Base-by-base conservation (phyloP, 1,140 invertebrate species). In the Conus ventricosus region DNA sequence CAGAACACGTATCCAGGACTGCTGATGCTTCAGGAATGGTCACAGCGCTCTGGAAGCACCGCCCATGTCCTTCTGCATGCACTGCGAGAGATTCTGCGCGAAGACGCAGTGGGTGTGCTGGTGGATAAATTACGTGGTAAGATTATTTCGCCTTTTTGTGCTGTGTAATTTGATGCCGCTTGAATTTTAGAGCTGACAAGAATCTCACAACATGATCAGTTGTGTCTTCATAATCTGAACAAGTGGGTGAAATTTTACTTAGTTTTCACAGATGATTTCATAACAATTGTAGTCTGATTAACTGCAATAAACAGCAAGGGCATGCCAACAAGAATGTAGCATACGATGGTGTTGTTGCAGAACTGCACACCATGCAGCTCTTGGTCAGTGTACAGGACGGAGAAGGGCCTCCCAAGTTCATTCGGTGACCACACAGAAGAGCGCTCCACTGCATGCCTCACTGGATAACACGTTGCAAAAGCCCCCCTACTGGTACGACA, bases 11-110 rank as follows among this genome's bases (percentile, higher is more conserved):
- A 27, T 75, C 85, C 85, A 23, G 85, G 85, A 53, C 51, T 87
- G 11, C 85, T 87, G 71, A 76, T 80, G 85, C 85, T 87, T 15
- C 85, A 87, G 51, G 85, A 87, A 13, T 87, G 85, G 85, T 39
- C 63, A 5, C 53, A 25, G 15, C 23, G 53, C 4, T 15, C 67
- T 15, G 85, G 85, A 13, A 87, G 85, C 53, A 87, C 85, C 17
- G 85, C 85, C 75, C 75, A 54, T 15, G 85, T 87, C 7, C 85
- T 87, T 23, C 75, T 87, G 39, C 71, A 87, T n/a, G 85, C 71
- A 17, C 85, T 87, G 71, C 85, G 85, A 17, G 85, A 87, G 67
- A 57, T 75, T 15, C 63, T 25, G 71, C 85, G 85, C 15, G 85
- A 87, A 17, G 85, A 87, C 53, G 75, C 75, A 5, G 51, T 87